Percentiles rank a stretch among this genome's conserved stretches.
phyloP scores from a whole-genome alignment of 2,888 invertebrate species.

The Cephus spinipes region DNA sequence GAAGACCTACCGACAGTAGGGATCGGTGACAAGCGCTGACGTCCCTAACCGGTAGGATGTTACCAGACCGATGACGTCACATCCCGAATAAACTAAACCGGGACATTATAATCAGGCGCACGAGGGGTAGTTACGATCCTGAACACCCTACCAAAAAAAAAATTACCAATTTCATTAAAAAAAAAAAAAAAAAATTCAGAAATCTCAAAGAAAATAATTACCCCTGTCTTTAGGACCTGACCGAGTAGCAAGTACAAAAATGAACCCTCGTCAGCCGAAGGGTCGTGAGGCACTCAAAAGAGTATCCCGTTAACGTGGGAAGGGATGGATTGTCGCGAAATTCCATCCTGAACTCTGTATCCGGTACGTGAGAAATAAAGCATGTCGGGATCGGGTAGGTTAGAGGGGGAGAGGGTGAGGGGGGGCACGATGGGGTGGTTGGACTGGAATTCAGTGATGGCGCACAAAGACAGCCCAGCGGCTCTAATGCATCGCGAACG shows the following conservation, averaged over 20 bases:
- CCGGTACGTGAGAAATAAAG: constrained; percentile 1
- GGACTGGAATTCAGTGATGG: constrained; percentile 28
- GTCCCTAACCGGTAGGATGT: background rate
- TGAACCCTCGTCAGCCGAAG: background rate
- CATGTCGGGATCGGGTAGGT: background rate
- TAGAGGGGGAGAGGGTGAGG: background rate
- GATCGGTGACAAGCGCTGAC: background rate
- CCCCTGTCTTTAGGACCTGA: background rate
- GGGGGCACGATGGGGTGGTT: constrained; percentile 15
- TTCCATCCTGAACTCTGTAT: background rate
- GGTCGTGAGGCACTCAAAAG: background rate
- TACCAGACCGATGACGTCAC: background rate
- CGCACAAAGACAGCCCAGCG: constrained; percentile 15
- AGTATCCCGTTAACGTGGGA: background rate
- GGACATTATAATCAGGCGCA: too few relatives aligned
- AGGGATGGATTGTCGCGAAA: background rate
- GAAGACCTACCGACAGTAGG: background rate
- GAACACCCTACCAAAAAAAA: too few relatives aligned
- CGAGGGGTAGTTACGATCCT: too few relatives aligned
- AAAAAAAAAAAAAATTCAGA: background rate
- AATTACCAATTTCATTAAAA: too few relatives aligned
- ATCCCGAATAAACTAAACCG: background rate
- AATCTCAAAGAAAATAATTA: background rate
- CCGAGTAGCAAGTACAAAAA: background rate
- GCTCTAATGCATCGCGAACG: constrained; percentile 19